Conservation (phyloP, 35 echinoderm and acorn worm species). For the Patiria miniata region DNA sequence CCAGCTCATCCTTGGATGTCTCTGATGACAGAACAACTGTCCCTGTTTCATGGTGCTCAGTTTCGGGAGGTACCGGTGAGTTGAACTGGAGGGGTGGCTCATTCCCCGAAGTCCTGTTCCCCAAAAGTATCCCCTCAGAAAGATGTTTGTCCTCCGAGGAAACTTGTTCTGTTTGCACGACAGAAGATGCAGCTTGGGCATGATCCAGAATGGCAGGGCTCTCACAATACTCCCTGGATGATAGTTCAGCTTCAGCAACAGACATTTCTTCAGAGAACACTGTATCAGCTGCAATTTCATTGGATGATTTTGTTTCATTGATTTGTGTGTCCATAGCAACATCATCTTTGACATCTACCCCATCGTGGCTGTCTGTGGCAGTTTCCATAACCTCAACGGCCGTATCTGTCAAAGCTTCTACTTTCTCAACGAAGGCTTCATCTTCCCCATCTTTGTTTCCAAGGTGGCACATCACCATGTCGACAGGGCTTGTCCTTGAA, state of each 20-base stretch:
- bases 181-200: background rate
- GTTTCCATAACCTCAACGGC: background rate
- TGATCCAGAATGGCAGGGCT: background rate
- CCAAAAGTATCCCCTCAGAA: too few relatives aligned
- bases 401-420: background rate
- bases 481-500: background rate
- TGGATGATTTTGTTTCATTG: background rate
- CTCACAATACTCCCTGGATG: background rate
- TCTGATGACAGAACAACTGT: background rate
- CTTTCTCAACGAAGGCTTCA: background rate
- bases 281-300: background rate
- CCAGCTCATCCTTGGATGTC: background rate
- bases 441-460: background rate
- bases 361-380: too few relatives aligned
- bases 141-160: background rate
- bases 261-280: background rate
- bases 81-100: background rate
- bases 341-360: background rate
- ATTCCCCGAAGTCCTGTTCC: background rate
- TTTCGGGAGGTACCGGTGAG: background rate
- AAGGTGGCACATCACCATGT: background rate
- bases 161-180: background rate
- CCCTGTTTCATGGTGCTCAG: background rate
- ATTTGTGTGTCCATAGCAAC: background rate
- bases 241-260: background rate